Evolutionary conservation across 1,140 invertebrate species (phyloP).

Genomic region (Brachionus koreanus): DNA sequence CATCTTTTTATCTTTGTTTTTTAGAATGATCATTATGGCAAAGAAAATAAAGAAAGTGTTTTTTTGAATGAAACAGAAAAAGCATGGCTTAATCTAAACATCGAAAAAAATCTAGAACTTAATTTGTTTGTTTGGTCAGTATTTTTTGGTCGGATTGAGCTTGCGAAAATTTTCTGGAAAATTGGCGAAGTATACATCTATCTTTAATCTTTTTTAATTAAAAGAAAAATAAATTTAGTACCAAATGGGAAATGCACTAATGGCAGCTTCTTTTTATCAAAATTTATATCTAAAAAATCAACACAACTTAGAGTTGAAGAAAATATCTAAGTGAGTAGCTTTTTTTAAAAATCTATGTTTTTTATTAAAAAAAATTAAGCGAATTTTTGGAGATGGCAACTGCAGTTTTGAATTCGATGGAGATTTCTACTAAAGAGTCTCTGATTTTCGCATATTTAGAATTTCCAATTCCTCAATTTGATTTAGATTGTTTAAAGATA

Average conservation of each 20-base stretch:
- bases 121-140: constrained; percentile 57
- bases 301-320: constrained; percentile 47
- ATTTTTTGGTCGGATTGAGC: constrained; percentile 51
- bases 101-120: constrained; percentile 49
- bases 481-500: constrained; percentile 20
- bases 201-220: constrained; percentile 45
- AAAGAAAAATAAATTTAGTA: constrained; percentile 46
- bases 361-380: constrained; percentile 45
- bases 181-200: constrained; percentile 48
- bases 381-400: constrained; percentile 51
- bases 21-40: not conserved
- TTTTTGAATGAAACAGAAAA: not conserved
- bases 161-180: constrained; percentile 55
- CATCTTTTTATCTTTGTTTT: not conserved
- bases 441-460: not conserved
- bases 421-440: not conserved
- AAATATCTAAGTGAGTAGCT: constrained; percentile 45
- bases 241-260: constrained; percentile 50
- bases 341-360: constrained; percentile 33
- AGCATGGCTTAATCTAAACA: not conserved
- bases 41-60: not conserved
- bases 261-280: constrained; percentile 46
- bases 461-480: not conserved
- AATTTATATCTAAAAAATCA: constrained; percentile 44
- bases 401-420: constrained; percentile 50